phyloP scores from a whole-genome alignment of 2,888 invertebrate genomes.

The Monoplex corrugatus region DNA sequence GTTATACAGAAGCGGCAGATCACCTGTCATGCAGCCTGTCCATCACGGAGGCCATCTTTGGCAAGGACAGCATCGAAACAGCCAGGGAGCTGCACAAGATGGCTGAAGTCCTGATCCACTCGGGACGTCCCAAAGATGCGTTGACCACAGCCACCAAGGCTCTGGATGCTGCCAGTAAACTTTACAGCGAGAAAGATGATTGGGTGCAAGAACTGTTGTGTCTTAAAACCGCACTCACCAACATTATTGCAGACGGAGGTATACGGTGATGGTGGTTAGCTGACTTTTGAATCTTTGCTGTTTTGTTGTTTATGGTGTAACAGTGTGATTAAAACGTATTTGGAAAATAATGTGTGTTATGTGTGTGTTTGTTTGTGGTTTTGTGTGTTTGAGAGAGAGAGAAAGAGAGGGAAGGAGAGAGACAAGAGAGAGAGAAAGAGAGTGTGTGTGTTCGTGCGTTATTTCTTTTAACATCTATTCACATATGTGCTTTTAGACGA shows the following conservation, averaged over 20 bases:
- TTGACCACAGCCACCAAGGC: slow-evolving; percentile 31
- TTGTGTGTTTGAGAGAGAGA: too few species aligned
- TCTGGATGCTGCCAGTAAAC: background rate
- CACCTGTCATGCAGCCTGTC: slow-evolving; percentile 85
- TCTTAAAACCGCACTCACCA: slow-evolving; percentile 27
- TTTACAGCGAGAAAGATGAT: background rate
- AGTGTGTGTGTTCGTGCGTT: background rate
- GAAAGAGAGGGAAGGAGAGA: too few species aligned
- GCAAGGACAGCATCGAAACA: slow-evolving; percentile 86
- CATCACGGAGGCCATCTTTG: slow-evolving; percentile 85
- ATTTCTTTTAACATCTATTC: background rate
- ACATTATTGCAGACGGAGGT: background rate
- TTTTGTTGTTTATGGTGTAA: background rate
- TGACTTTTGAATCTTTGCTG: background rate
- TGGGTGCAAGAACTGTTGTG: slow-evolving; percentile 48
- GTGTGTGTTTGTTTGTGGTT: too few species aligned
- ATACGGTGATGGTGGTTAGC: background rate
- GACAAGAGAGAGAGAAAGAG: background rate
- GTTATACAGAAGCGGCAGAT: slow-evolving; percentile 80
- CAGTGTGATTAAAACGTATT: too few species aligned
- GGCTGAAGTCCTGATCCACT: slow-evolving; percentile 81
- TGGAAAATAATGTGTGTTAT: too few species aligned
- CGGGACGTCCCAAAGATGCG: slow-evolving; percentile 36
- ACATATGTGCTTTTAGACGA: background rate
- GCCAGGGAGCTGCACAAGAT: slow-evolving; percentile 87